Conservation (phyloP, 1,140 invertebrate genomes). For the Dinoponera quadriceps region DNA sequence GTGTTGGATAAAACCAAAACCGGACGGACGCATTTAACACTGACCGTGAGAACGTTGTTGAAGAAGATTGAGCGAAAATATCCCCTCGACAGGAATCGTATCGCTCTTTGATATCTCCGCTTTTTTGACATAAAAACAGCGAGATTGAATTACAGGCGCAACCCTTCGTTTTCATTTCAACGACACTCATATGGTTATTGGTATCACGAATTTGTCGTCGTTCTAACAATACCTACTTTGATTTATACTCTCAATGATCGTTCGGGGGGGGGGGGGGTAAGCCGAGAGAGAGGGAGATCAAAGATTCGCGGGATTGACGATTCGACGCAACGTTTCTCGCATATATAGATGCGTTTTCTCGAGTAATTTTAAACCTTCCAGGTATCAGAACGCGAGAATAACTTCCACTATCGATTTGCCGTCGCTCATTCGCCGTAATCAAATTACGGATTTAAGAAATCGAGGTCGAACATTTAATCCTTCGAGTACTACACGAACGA, state of each 20-base stretch:
- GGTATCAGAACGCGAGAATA: slow-evolving; percentile 8
- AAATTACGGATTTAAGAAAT: slow-evolving; percentile 13
- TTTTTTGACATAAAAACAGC: not conserved
- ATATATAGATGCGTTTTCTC: not conserved
- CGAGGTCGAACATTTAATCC: not conserved
- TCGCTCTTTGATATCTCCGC: not conserved
- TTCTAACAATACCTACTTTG: not conserved
- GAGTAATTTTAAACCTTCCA: slow-evolving; percentile 34
- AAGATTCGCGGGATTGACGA: slow-evolving; percentile 10
- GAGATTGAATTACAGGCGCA: too few relatives aligned
- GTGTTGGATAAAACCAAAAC: not conserved
- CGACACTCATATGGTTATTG: not conserved
- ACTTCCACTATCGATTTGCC: slow-evolving; percentile 47
- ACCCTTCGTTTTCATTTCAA: not conserved
- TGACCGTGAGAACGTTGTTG: slow-evolving; percentile 10
- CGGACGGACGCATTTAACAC: not conserved
- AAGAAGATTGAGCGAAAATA: not conserved
- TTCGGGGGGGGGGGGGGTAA: not conserved
- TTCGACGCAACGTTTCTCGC: not conserved
- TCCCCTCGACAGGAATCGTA: not conserved
- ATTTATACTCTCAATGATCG: slow-evolving; percentile 1
- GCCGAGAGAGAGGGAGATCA: slow-evolving; percentile 13
- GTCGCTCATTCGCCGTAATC: slow-evolving; percentile 27
- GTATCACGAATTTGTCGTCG: not conserved
- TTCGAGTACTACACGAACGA: not conserved